Evolutionary conservation across 2,888 invertebrate species (phyloP).

Genomic region (Apodemia mormo): DNA sequence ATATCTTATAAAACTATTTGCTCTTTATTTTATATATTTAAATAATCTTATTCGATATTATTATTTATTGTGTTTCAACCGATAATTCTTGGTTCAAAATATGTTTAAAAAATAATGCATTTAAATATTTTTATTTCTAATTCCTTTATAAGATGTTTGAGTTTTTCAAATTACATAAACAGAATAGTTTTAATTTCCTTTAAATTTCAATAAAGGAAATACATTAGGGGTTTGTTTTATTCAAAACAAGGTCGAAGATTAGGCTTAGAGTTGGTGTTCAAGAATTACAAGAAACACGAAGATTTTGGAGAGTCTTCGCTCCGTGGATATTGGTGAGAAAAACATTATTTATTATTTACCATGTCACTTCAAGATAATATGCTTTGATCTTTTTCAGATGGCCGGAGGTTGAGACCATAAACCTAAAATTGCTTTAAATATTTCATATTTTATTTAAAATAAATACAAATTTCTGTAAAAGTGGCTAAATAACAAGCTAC

Average conservation of each 20-base stretch:
- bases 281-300: slow-evolving; percentile 25
- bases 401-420: slow-evolving; percentile 32
- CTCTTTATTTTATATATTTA: no score
- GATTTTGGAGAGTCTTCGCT: slow-evolving; percentile 39
- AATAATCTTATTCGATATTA: no score
- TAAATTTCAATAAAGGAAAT: slow-evolving; percentile 8
- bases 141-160: not conserved
- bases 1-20: not conserved
- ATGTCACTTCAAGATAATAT: slow-evolving; percentile 56
- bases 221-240: slow-evolving; percentile 19
- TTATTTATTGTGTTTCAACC: no score
- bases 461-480: not conserved
- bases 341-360: slow-evolving; percentile 35
- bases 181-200: slow-evolving; percentile 13
- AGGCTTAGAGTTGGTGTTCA: slow-evolving; percentile 22
- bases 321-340: slow-evolving; percentile 52
- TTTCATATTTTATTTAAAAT: not conserved
- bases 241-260: slow-evolving; percentile 21
- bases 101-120: no score
- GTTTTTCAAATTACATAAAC: not conserved
- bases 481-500: not conserved
- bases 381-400: slow-evolving; percentile 74
- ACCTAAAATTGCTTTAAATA: not conserved
- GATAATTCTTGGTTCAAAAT: no score
- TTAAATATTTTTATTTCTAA: not conserved